A percentile compares a stretch with the other conserved stretches of the same genome.
Evolutionary conservation across 2,888 invertebrate genomes (phyloP).

Genomic region (Arenicola marina): DNA sequence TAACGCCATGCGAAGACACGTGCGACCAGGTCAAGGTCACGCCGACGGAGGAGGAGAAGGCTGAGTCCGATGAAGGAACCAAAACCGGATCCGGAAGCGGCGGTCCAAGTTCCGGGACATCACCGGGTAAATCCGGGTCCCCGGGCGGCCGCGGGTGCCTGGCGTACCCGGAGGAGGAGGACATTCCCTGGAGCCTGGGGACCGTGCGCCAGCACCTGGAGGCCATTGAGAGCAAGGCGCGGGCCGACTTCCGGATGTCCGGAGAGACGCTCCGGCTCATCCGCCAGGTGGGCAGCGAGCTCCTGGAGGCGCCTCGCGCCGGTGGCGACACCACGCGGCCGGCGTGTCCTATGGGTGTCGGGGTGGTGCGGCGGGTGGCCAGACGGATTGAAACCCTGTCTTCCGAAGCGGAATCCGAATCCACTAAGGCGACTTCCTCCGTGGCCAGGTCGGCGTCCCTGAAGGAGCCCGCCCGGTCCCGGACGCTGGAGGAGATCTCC

Average conservation of each 20-base stretch:
- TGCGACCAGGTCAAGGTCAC: neutral
- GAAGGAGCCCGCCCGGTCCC: too few relatives aligned
- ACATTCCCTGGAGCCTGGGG: conserved; percentile 21
- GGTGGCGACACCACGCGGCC: neutral
- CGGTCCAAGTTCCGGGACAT: too few relatives aligned
- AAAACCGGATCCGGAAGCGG: too few relatives aligned
- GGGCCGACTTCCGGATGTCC: neutral
- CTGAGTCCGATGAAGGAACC: too few relatives aligned
- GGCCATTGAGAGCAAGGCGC: conserved; percentile 14
- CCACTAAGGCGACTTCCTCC: too few relatives aligned
- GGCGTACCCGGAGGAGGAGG: conserved; percentile 9
- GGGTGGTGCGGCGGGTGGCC: too few relatives aligned
- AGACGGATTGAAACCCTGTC: too few relatives aligned
- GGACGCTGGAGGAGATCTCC: too few relatives aligned
- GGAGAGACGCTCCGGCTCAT: neutral
- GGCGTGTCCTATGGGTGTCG: neutral
- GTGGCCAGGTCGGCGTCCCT: too few relatives aligned
- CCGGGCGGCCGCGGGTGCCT: neutral
- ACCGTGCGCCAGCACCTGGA: conserved; percentile 17
- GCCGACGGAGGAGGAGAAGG: too few relatives aligned
- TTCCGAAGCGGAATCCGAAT: too few relatives aligned
- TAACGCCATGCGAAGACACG: neutral
- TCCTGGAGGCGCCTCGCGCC: neutral
- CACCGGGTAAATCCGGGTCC: too few relatives aligned
- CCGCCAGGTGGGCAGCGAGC: neutral